These are phyloP conservation scores for Drosophila mercatorum DNA, from an alignment of 2,888 invertebrate species.

Conservation along the genomic window DNA sequence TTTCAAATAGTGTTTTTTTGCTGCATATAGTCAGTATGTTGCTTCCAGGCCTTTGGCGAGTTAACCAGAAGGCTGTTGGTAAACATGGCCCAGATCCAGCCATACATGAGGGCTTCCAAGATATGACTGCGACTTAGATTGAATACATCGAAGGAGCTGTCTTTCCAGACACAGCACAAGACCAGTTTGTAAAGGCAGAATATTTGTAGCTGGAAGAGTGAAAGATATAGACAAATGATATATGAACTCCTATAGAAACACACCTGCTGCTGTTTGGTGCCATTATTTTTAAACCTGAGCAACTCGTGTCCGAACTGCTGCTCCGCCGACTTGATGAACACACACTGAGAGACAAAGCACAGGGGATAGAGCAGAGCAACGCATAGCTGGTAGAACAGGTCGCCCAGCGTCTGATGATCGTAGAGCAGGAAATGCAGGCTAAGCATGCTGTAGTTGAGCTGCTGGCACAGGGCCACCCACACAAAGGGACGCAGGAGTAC, in stretches of 20 bases:
- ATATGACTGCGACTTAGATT: slow-evolving; percentile 21
- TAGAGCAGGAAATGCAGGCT: slow-evolving; percentile 37
- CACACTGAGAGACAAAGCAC: slow-evolving; percentile 19
- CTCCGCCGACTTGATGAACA: slow-evolving; percentile 24
- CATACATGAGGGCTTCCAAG: slow-evolving; percentile 26
- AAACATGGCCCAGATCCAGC: slow-evolving; percentile 54
- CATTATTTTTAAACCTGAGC: slow-evolving; percentile 16
- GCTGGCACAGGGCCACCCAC: slow-evolving; percentile 6
- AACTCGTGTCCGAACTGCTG: slow-evolving; percentile 38
- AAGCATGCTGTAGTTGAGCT: neutral
- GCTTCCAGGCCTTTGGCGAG: slow-evolving; percentile 2
- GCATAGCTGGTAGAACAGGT: accelerated
- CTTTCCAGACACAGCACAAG: neutral
- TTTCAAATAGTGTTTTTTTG: neutral
- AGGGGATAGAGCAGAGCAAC: slow-evolving; percentile 33
- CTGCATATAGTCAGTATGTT: neutral
- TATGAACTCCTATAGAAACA: neutral
- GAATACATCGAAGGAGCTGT: slow-evolving; percentile 33
- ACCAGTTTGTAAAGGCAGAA: slow-evolving; percentile 34
- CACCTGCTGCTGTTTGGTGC: slow-evolving; percentile 29
- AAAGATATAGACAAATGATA: too few relatives aligned
- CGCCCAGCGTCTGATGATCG: neutral
- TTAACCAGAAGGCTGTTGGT: slow-evolving; percentile 49
- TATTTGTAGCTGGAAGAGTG: slow-evolving; percentile 35
- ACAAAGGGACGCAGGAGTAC: slow-evolving; percentile 46